phyloP scores from a whole-genome alignment of 2,888 invertebrate species.

The Acanthopleura granulata region DNA sequence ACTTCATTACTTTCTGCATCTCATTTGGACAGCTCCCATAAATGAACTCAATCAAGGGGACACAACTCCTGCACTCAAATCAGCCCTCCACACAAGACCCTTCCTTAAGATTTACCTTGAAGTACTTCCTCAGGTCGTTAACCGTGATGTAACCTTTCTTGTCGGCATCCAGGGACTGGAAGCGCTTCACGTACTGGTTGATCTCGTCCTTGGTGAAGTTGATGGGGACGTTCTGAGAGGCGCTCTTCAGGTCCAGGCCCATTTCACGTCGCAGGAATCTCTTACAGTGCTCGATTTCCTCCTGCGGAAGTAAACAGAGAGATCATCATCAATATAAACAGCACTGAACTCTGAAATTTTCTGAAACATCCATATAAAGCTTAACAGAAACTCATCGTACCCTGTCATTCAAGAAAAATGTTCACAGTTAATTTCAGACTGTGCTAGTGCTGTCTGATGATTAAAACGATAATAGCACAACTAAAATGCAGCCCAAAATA shows the following conservation, averaged over 20 bases:
- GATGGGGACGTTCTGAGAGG: slow-evolving; percentile 85
- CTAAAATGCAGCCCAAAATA: no score
- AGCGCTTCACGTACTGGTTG: slow-evolving; percentile 92
- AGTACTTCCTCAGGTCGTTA: slow-evolving; percentile 93
- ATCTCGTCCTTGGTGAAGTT: slow-evolving; percentile 95
- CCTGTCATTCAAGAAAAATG: no score
- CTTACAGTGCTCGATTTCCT: slow-evolving; percentile 83
- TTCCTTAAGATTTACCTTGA: slow-evolving; percentile 83
- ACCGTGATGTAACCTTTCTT: slow-evolving; percentile 98
- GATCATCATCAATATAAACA: no score
- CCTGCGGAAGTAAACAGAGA: slow-evolving; percentile 72
- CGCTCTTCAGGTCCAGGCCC: slow-evolving; percentile 92
- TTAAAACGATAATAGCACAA: no score
- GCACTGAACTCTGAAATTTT: no score
- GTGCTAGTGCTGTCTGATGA: no score
- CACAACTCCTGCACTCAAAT: neutral
- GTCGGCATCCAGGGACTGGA: slow-evolving; percentile 95
- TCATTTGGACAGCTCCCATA: no score
- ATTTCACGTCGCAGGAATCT: slow-evolving; percentile 94
- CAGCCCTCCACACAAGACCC: neutral
- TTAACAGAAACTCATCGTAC: no score
- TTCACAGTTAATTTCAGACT: no score
- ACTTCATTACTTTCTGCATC: no score
- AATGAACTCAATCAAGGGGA: no score
- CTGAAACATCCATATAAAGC: no score